Evolutionary conservation across 2,797 vertebrate species (phyloP).

Genomic region (Lutra lutra): DNA sequence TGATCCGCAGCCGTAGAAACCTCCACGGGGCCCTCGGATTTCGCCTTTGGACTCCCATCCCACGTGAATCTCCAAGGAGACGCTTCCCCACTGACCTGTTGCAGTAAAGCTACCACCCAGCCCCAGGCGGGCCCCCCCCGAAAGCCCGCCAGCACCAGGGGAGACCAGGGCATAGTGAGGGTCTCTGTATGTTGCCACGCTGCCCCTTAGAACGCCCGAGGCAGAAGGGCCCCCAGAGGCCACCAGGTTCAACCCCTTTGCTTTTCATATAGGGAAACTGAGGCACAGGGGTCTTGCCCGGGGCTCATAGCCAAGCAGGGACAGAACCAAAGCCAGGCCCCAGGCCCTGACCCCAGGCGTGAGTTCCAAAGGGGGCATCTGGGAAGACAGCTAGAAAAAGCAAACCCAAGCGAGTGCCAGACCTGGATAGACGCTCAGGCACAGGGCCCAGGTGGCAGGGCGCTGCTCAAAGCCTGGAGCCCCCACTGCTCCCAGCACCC

Average conservation of each 20-base stretch:
- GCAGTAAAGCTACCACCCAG: background rate
- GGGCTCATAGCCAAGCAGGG: background rate
- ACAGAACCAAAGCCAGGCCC: background rate
- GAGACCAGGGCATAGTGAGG: fast-evolving
- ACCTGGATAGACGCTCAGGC: background rate
- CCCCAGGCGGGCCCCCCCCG: background rate
- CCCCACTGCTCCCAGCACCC: background rate
- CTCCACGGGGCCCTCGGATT: background rate
- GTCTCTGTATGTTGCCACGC: fast-evolving
- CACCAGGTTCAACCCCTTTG: background rate
- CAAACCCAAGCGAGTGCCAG: no score
- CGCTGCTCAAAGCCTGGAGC: background rate
- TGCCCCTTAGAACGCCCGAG: background rate
- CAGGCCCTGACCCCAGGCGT: background rate
- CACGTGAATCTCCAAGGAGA: constrained; percentile 39
- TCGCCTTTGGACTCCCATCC: background rate
- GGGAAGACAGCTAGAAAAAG: background rate
- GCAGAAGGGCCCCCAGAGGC: background rate
- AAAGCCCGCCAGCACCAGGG: fast-evolving
- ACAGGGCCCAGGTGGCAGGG: background rate
- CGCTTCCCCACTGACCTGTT: background rate
- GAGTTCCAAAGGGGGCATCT: background rate
- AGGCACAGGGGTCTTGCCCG: background rate
- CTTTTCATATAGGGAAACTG: background rate
- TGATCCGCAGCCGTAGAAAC: background rate